These are phyloP conservation scores for Nematopogon swammerdamellus DNA, from an alignment of 2,888 invertebrate species.

Conservation along the genomic window DNA sequence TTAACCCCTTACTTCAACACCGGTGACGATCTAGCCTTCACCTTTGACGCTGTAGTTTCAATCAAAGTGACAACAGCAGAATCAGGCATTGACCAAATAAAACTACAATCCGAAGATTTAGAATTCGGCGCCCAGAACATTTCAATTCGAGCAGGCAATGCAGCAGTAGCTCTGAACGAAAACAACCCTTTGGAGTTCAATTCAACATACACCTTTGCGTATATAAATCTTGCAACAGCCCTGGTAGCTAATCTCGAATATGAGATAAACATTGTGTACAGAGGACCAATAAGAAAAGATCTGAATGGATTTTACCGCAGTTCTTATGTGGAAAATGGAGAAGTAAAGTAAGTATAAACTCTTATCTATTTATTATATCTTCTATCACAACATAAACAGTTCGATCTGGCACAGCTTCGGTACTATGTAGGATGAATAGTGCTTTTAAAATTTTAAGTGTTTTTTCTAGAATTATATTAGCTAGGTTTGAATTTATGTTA, in stretches of 20 bases:
- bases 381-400: no score
- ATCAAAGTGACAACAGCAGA: constrained; percentile 29
- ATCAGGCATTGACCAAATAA: constrained; percentile 26
- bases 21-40: constrained; percentile 30
- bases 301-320: constrained; percentile 62
- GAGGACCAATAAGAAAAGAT: constrained; percentile 51
- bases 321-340: constrained; percentile 45
- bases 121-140: constrained; percentile 23
- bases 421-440: no score
- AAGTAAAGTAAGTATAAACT: constrained; percentile 47
- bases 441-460: no score
- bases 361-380: no score
- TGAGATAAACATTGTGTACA: constrained; percentile 46
- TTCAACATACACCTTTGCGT: constrained; percentile 39
- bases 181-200: constrained; percentile 27
- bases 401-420: no score
- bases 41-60: constrained; percentile 42
- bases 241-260: constrained; percentile 35
- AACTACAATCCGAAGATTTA: constrained; percentile 36
- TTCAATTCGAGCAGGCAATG: constrained; percentile 18
- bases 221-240: constrained; percentile 33
- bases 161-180: constrained; percentile 16
- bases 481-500: no score
- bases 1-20: constrained; percentile 52
- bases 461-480: no score